Evolutionary conservation across 2,888 invertebrate genomes (phyloP), one percentile per base, ranked within the genome.

Genomic region (Chesias legatella): DNA sequence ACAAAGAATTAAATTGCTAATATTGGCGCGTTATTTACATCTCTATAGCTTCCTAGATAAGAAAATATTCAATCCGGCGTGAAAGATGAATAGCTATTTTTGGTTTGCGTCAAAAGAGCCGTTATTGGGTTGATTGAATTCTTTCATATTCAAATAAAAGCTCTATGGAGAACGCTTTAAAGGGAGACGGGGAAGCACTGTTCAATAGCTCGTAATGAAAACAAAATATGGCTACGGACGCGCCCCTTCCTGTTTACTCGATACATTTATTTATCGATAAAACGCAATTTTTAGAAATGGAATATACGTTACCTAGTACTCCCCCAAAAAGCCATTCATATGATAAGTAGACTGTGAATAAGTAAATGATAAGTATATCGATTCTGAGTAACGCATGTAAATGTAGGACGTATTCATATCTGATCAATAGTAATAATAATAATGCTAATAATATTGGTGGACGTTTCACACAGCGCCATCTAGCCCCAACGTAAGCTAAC

Each of bases 161-260:
- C 58, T 58, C 54, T 58, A 61, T 59, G 57, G 64, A 63, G 62
- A 58, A 58, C 58, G 62, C 51, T 64, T 53, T 58, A 54, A 58
- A 59, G 63, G 61, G 59, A 65, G 63, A 55, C 58, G 57, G 53
- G 43, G 47, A 55, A 58, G 56, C 51, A 58, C 60, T 64, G 73
- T 70, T 73, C 72, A 72, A 79, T 80, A 79, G 73, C 67, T 71
- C 70, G 71, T 73, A 76, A 79, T 79, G 72, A 75, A 75, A 79
- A 80, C 73, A 78, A 78, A 17, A 79, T 78, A 74, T 73, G 68
- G 66, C 71, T 67, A 65, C 67, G 66, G 71, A 61, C 63, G 59
- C 67, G 70, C 74, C 73, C 73, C 73, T 73, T 71, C 70, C 70
- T 71, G 65, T 70, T 73, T 70, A 69, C 59, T 66, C 61, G 61